Percentiles rank a stretch among this genome's conserved stretches.
Evolutionary conservation across 1,140 invertebrate genomes (phyloP).

Genomic region (Drosophila santomea): DNA sequence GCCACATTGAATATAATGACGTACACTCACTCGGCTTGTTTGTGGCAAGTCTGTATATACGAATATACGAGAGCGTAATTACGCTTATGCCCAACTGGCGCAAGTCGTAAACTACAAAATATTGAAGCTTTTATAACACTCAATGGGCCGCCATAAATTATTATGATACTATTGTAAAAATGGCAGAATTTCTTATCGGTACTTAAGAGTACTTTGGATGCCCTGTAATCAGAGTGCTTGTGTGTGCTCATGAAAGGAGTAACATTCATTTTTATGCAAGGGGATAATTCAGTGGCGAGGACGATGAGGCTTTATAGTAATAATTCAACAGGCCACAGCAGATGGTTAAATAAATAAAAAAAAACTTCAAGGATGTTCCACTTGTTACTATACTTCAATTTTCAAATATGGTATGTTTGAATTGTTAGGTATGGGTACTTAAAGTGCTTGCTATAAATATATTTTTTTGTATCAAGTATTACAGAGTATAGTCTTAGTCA

Average conservation of each 20-base stretch:
- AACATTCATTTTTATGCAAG: not conserved
- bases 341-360: not conserved
- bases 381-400: too few species aligned
- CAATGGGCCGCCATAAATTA: constrained; percentile 82
- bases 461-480: too few species aligned
- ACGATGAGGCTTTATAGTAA: not conserved
- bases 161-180: constrained; percentile 83
- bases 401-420: too few species aligned
- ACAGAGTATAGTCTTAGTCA: constrained; percentile 15
- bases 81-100: constrained; percentile 77
- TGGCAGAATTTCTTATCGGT: constrained; percentile 82
- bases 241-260: constrained; percentile 1
- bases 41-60: not conserved
- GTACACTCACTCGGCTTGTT: constrained; percentile 31
- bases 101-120: constrained; percentile 84
- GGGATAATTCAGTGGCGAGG: not conserved
- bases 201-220: constrained; percentile 68
- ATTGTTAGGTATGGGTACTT: too few species aligned
- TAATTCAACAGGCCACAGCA: not conserved
- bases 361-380: too few species aligned
- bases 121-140: constrained; percentile 84
- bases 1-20: constrained; percentile 66
- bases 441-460: too few species aligned
- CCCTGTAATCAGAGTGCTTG: constrained; percentile 23
- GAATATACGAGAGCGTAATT: constrained; percentile 61